Percentiles rank a stretch among this genome's conserved stretches.
Evolutionary conservation across 2,113 vertebrate species (phyloP).

Genomic region (Ardeotis arabs): DNA sequence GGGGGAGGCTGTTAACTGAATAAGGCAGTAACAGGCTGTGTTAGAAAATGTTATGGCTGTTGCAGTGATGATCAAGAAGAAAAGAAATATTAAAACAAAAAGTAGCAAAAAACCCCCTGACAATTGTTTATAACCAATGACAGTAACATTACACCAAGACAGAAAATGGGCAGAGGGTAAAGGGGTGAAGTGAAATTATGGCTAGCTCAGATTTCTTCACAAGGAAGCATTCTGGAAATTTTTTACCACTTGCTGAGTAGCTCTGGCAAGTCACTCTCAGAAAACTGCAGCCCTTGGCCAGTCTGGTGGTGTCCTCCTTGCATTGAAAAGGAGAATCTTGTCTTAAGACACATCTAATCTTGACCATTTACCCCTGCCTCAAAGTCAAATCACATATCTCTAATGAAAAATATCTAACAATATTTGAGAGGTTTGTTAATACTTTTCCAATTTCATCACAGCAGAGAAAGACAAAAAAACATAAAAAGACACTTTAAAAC

Average conservation of each 20-base stretch:
- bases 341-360: background rate
- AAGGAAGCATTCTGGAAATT: background rate
- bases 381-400: background rate
- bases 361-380: background rate
- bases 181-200: background rate
- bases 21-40: background rate
- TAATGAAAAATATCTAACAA: background rate
- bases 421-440: background rate
- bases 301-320: background rate
- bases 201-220: background rate
- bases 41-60: background rate
- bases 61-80: background rate
- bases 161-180: background rate
- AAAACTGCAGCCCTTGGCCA: background rate
- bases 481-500: background rate
- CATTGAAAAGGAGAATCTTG: background rate
- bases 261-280: background rate
- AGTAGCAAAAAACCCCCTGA: fast-evolving
- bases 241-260: background rate
- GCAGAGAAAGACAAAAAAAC: background rate
- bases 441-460: background rate
- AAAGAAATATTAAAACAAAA: background rate
- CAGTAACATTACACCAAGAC: background rate
- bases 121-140: background rate
- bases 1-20: background rate